Percentiles rank a stretch among this genome's conserved stretches.
phyloP scores from a whole-genome alignment of 1,140 invertebrate genomes.

The Chymomyza costata region DNA sequence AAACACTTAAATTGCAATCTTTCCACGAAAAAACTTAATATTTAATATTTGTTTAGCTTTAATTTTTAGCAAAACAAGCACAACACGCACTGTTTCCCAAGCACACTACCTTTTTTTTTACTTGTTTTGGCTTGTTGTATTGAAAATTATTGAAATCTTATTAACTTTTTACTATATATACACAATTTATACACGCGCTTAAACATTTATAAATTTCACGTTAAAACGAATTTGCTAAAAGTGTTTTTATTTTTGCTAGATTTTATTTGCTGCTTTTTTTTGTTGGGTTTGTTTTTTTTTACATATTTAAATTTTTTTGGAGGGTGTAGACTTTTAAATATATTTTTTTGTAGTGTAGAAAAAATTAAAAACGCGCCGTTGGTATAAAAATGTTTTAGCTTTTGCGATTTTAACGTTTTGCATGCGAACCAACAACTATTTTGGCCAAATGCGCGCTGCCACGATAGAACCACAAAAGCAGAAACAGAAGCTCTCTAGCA shows the following conservation, averaged over 20 bases:
- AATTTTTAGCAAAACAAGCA: slow-evolving; percentile 13
- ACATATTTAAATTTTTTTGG: slow-evolving; percentile 29
- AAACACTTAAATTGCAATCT: slow-evolving; percentile 2
- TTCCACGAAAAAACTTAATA: no score
- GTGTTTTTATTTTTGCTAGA: slow-evolving; percentile 19
- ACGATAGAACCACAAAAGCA: no score
- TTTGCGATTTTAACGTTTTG: slow-evolving; percentile 71
- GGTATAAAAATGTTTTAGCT: slow-evolving; percentile 71
- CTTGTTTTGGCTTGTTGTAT: slow-evolving; percentile 23
- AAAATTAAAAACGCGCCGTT: slow-evolving; percentile 72
- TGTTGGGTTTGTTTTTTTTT: slow-evolving; percentile 34
- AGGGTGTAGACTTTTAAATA: no score
- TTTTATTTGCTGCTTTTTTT: slow-evolving; percentile 26
- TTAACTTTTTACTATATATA: slow-evolving; percentile 37
- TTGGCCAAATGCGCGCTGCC: slow-evolving; percentile 64
- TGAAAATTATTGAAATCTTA: slow-evolving; percentile 61
- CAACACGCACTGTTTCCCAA: slow-evolving; percentile 23
- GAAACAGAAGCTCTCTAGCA: slow-evolving; percentile 53
- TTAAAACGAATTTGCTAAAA: slow-evolving; percentile 46
- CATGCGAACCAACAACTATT: slow-evolving; percentile 73
- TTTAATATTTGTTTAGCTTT: no score
- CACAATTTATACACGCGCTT: slow-evolving; percentile 50
- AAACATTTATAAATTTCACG: slow-evolving; percentile 54
- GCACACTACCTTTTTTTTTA: slow-evolving; percentile 39
- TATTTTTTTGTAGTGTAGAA: slow-evolving; percentile 57